phyloP scores from a whole-genome alignment of 2,113 vertebrate genomes.

The Oreochromis tanganicae region DNA sequence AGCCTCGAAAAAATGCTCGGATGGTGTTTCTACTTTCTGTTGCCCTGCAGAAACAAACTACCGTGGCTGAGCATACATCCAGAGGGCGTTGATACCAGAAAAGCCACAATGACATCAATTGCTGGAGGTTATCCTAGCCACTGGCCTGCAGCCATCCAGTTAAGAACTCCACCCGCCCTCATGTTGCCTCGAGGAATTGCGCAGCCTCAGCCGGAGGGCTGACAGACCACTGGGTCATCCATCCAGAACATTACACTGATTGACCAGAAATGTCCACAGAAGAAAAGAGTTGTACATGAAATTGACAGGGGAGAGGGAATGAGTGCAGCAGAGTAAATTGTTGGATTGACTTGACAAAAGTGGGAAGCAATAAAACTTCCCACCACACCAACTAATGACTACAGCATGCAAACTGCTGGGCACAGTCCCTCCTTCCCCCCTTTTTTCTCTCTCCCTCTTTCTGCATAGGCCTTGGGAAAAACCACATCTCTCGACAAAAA shows the following conservation, averaged over 20 bases:
- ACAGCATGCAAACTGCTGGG: slow-evolving; percentile 36
- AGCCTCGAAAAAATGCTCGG: not conserved
- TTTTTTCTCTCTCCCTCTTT: not conserved
- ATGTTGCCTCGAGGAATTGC: slow-evolving; percentile 24
- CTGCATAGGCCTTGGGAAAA: not conserved
- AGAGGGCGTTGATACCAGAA: slow-evolving; percentile 47
- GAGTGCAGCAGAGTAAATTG: slow-evolving; percentile 42
- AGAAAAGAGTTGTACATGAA: slow-evolving; percentile 26
- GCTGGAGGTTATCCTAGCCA: slow-evolving; percentile 37
- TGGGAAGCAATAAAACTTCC: slow-evolving; percentile 58
- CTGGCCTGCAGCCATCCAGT: slow-evolving; percentile 34
- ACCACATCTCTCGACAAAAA: not conserved
- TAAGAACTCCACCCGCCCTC: slow-evolving; percentile 19
- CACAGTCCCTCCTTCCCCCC: not conserved
- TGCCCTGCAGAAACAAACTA: slow-evolving; percentile 25
- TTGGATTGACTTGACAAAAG: slow-evolving; percentile 61
- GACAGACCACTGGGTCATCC: slow-evolving; percentile 44
- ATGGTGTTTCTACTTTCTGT: not conserved
- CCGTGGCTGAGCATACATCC: slow-evolving; percentile 17
- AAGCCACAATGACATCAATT: slow-evolving; percentile 50
- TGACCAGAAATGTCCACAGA: slow-evolving; percentile 41
- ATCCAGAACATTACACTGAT: slow-evolving; percentile 53
- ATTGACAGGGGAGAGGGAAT: slow-evolving; percentile 28
- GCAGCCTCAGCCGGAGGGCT: not conserved
- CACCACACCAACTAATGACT: slow-evolving; percentile 58